Base-by-base conservation (phyloP, 2,113 vertebrate genomes). In the Galemys pyrenaicus region DNA sequence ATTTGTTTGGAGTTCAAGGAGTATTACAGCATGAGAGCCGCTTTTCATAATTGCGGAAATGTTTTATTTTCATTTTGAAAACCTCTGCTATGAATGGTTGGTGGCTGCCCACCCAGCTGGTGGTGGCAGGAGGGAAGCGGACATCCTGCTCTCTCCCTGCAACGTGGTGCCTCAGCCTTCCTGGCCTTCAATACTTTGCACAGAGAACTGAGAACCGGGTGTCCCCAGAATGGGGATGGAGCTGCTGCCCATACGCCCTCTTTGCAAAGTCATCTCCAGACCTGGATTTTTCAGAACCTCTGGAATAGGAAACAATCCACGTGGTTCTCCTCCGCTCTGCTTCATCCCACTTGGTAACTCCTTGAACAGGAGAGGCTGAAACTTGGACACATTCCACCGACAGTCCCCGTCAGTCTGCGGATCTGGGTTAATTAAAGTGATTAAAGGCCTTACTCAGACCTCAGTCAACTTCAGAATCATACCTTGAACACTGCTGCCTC, bases 1-100 rank as follows among this genome's bases (percentile, higher is more conserved):
- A 96, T 95, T 70, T 92, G 88, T 94, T 95, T 75, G 41, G 83
- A 92, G 89, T 92, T 90, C 32, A 70, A 87, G 74, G 49, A 89
- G 88, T 71, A 30, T 13, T 49, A 35, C 0, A 6, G 2, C 9
- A 12, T 67, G 65, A 28, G 81, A n/a, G 28, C 77, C 30, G 9
- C 26, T 49, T 75, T 75, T 44, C 3, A n/a, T n/a, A n/a, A 86
- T 65, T 12, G 80, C 24, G 75, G 70, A 71, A 37, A 68, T 37
- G 70, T 60, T 78, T 64, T 70, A 82, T 85, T 78, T 87, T 19
- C 65, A 6, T 81, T 81, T 41, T 60, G 62, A 35, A 94, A 94
- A 64, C 6, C 71, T 60, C 65, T 68, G 28, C 78, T 80, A 9
- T 62, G n/a, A 17, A 78, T 9, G 54, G 51, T 68, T 9, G 17